Evolutionary conservation across 2,888 invertebrate genomes (phyloP).

Genomic region (Drosophila colorata): DNA sequence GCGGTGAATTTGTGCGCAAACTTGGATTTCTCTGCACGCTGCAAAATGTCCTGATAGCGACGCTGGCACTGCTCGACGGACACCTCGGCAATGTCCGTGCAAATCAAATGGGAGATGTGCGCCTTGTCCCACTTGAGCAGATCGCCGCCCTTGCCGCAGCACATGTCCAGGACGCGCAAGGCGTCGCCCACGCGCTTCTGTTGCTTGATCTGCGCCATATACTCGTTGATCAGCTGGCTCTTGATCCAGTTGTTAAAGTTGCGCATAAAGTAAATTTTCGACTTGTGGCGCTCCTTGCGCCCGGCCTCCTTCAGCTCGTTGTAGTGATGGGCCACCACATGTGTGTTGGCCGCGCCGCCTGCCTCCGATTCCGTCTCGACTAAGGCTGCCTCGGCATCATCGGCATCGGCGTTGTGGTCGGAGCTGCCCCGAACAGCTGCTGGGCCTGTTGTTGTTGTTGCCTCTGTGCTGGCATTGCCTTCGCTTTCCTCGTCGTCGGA

Average conservation of each 20-base stretch:
- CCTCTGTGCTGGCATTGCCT: slow-evolving; percentile 15
- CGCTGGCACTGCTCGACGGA: slow-evolving; percentile 96
- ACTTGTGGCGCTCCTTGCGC: slow-evolving; percentile 91
- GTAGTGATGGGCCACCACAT: slow-evolving; percentile 95
- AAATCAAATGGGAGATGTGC: slow-evolving; percentile 92
- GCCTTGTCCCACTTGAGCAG: slow-evolving; percentile 97
- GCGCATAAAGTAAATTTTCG: slow-evolving; percentile 96
- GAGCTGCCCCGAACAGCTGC: background rate
- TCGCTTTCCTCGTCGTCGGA: slow-evolving; percentile 71
- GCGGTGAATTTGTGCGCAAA: slow-evolving; percentile 89
- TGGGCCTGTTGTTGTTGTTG: slow-evolving; percentile 4
- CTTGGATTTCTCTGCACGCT: slow-evolving; percentile 74
- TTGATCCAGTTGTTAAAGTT: slow-evolving; percentile 99
- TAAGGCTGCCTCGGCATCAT: background rate
- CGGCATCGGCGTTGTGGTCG: slow-evolving; percentile 10
- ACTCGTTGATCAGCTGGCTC: slow-evolving; percentile 96
- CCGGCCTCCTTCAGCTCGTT: slow-evolving; percentile 95
- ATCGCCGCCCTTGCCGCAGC: slow-evolving; percentile 99
- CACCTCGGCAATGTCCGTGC: slow-evolving; percentile 96
- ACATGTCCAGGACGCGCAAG: slow-evolving; percentile 94
- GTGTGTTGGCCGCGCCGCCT: slow-evolving; percentile 71
- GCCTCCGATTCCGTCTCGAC: slow-evolving; percentile 21
- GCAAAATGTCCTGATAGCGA: slow-evolving; percentile 91
- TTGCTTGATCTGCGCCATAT: slow-evolving; percentile 89
- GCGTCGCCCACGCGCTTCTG: slow-evolving; percentile 89